Base-by-base conservation (phyloP, 1,140 invertebrate species). In the Stegodyphus dumicola region DNA sequence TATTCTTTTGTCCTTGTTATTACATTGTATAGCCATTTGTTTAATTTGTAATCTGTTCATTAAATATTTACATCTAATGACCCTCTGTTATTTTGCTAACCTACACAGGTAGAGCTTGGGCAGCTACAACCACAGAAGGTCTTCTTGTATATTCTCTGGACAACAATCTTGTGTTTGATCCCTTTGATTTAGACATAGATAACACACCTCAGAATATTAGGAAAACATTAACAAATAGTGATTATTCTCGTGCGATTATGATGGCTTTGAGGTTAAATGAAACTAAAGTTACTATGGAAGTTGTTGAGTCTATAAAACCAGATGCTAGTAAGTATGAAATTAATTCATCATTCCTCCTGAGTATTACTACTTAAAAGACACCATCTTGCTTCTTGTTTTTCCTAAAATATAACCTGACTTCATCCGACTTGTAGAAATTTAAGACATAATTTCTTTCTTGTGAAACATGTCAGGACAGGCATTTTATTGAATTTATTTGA, bases 91-190 rank as follows among this genome's bases (percentile, higher is more conserved):
- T 33, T 33, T 33, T 33, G 33, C 33, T 33, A 33, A 33, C 33
- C 1, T 89, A 75, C 65, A 11, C 10, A 94, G 95, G 97, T 5
- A 94, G 97, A 90, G 93, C 94, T 7, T 99, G 97, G 93, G 95
- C 95, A 13, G 96, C 96, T 5, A 95, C 95, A 0, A 96, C 96
- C 0, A 99, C 97, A 0, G 98, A 99, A 92, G 98, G 98, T 6
- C 92, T 99, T 1, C 90, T 99, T 3, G 92, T 99, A 66, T 99
- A 98, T 91, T 95, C 96, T 0, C 92, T 98, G 48, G 96, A 96
- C 88, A 91, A 93, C 51, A 94, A 93, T 80, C 90, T 93, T 3
- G 91, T 94, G 1, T 97, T 95, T 90, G 96, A 98, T 92, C 97
- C 97, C 0, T 97, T 95, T 90, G 93, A 96, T 69, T 91, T 98